phyloP scores from a whole-genome alignment of 2,113 vertebrate genomes.

The Maccullochella peelii region DNA sequence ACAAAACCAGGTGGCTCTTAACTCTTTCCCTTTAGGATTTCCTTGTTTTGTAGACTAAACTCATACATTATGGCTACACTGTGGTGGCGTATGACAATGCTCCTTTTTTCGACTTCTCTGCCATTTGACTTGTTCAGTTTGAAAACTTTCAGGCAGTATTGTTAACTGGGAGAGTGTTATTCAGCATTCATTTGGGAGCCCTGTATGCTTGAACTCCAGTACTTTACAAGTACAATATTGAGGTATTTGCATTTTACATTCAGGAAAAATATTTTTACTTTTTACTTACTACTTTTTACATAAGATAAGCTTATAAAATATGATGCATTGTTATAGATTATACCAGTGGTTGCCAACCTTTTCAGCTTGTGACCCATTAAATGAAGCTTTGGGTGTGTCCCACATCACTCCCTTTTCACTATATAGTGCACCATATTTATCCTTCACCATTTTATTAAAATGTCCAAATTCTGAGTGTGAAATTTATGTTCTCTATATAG shows the following conservation, averaged over 20 bases:
- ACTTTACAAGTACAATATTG: background rate
- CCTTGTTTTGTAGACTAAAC: background rate
- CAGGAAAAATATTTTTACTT: background rate
- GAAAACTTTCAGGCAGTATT: background rate
- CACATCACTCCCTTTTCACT: no score
- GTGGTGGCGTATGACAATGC: no score
- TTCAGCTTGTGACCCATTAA: no score
- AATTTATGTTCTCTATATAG: no score
- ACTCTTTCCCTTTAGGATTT: background rate
- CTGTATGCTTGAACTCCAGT: no score
- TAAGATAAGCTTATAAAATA: background rate
- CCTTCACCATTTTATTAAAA: no score
- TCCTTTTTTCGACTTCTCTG: background rate
- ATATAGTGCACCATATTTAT: no score
- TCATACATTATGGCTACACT: no score
- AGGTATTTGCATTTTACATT: background rate
- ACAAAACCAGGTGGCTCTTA: no score
- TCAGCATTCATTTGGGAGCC: background rate
- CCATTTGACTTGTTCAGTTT: background rate
- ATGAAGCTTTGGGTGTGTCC: no score
- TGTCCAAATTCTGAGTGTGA: no score
- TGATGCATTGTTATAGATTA: background rate
- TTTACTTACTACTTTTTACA: background rate
- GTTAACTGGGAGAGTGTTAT: background rate
- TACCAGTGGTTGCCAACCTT: background rate